Evolutionary conservation across 2,113 vertebrate species (phyloP).

Genomic region (Philantomba maxwellii): DNA sequence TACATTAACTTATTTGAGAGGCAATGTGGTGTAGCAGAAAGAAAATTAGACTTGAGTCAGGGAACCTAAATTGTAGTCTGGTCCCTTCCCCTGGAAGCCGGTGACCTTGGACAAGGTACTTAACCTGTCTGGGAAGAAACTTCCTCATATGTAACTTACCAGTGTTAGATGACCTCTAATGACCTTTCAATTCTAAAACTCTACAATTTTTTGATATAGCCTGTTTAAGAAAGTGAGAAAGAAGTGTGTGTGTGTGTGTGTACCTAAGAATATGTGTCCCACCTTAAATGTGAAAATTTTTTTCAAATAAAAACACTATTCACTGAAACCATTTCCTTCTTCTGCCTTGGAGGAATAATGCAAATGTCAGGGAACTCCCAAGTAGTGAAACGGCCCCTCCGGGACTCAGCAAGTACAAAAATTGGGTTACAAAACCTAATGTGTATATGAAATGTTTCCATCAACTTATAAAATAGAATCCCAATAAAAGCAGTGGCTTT

Average conservation of each 20-base stretch:
- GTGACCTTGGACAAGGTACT: constrained; percentile 55
- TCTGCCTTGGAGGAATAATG: constrained; percentile 51
- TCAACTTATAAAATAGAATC: constrained; percentile 68
- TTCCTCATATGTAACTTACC: background rate
- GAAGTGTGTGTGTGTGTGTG: background rate
- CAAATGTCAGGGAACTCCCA: constrained; percentile 62
- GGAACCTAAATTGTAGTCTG: constrained; percentile 39
- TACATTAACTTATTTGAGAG: constrained; percentile 68
- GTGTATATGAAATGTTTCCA: constrained; percentile 65
- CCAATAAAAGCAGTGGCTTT: constrained; percentile 63
- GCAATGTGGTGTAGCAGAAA: constrained; percentile 57
- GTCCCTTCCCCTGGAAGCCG: background rate
- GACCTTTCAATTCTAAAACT: background rate
- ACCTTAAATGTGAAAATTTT: constrained; percentile 19
- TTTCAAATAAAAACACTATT: constrained; percentile 47
- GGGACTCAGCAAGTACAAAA: constrained; percentile 45
- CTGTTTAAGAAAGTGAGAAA: background rate
- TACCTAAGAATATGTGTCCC: background rate
- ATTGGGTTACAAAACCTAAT: constrained; percentile 65
- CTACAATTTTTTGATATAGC: background rate
- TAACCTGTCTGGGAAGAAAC: constrained; percentile 43
- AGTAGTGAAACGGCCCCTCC: constrained; percentile 56
- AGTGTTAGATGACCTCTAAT: background rate
- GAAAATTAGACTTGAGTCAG: constrained; percentile 55
- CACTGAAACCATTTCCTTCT: constrained; percentile 44